A percentile compares a stretch with the other conserved stretches of the same genome.
Evolutionary conservation across 2,888 invertebrate species (phyloP).

Genomic region (Xanthorhoe spadicearia): DNA sequence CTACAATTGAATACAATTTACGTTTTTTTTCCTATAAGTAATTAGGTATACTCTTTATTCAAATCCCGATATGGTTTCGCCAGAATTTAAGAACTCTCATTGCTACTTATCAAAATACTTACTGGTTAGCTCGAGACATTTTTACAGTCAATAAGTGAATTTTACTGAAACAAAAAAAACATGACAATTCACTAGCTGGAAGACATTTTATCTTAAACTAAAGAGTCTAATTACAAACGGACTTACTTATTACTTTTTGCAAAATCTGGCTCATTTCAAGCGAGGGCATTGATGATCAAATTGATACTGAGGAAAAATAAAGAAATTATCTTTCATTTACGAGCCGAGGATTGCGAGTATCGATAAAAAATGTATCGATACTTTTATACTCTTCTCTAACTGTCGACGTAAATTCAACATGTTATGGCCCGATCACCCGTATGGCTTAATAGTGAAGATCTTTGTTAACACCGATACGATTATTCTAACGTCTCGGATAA

Average conservation of each 20-base stretch:
- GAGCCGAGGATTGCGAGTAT: conserved; percentile 65
- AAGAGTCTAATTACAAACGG: conserved; percentile 50
- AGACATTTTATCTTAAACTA: conserved; percentile 37
- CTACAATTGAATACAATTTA: no score
- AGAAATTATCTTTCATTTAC: conserved; percentile 72
- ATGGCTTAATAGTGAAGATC: conserved; percentile 70
- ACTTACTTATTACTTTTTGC: conserved; percentile 52
- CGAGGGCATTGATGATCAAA: conserved; percentile 44
- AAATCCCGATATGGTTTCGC: no score
- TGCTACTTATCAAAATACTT: no score
- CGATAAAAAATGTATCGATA: conserved; percentile 75
- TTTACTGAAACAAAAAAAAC: conserved; percentile 42
- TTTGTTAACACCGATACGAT: conserved; percentile 59
- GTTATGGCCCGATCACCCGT: conserved; percentile 60
- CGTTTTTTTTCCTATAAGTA: no score
- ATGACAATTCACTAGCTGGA: conserved; percentile 4
- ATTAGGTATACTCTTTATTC: no score
- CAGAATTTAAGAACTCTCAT: no score
- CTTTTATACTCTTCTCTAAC: conserved; percentile 69
- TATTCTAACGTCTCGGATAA: conserved; percentile 58
- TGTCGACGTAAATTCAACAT: conserved; percentile 69
- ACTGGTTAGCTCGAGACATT: no score
- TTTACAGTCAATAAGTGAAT: not conserved
- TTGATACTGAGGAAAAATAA: conserved; percentile 64
- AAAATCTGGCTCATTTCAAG: conserved; percentile 55